phyloP scores from a whole-genome alignment of 37 sponge, comb jelly and placozoan species.

The Lycopodina hypogea region DNA sequence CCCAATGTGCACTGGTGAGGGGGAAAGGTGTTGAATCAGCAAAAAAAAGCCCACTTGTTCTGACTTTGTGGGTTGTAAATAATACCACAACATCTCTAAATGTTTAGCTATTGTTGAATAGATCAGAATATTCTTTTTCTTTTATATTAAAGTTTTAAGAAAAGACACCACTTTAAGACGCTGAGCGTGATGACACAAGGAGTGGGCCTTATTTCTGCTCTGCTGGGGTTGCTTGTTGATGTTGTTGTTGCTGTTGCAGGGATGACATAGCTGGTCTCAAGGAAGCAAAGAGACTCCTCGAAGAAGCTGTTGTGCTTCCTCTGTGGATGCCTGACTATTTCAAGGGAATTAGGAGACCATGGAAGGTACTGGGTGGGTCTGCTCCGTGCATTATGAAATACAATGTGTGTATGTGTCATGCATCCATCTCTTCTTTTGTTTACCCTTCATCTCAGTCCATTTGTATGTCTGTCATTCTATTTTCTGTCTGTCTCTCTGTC shows the following conservation, averaged over 20 bases:
- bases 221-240: no score
- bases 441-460: not conserved
- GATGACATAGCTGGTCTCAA: slow-evolving; percentile 91
- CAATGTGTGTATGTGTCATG: not conserved
- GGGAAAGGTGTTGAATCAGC: no score
- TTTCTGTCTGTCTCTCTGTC: no score
- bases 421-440: not conserved
- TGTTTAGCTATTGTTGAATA: no score
- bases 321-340: slow-evolving; percentile 98
- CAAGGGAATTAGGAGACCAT: slow-evolving; percentile 94
- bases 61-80: no score
- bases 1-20: slow-evolving; percentile 90
- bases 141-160: no score
- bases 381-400: not conserved
- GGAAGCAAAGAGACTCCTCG: slow-evolving; percentile 92
- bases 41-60: no score
- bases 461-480: not conserved
- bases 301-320: slow-evolving; percentile 97
- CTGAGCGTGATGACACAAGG: no score
- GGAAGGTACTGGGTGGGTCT: slow-evolving; percentile 71
- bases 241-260: slow-evolving; percentile 57
- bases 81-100: no score
- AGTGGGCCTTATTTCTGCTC: no score
- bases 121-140: no score
- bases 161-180: no score